These are phyloP conservation scores for Drosophila sordidula DNA, from an alignment of 2,888 invertebrate species.

Conservation along the genomic window DNA sequence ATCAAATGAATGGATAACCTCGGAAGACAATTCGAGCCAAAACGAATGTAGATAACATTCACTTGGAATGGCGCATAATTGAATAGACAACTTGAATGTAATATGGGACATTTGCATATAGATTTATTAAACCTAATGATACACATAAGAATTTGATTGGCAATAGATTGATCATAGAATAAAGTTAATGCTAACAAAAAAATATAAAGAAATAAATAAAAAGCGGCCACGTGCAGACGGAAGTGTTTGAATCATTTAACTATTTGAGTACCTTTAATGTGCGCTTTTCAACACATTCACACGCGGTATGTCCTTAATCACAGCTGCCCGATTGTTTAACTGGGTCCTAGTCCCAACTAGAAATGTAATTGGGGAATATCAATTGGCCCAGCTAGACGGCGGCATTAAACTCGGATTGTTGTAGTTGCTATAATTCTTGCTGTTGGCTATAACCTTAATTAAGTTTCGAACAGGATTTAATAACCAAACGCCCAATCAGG, in stretches of 20 bases:
- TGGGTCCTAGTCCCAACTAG: background rate
- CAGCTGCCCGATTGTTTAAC: conserved; percentile 33
- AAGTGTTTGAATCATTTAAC: conserved; percentile 5
- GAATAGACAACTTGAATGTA: too few relatives aligned
- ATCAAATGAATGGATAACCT: too few relatives aligned
- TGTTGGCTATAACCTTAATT: conserved; percentile 68
- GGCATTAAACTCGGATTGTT: conserved; percentile 23
- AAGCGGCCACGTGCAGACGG: too few relatives aligned
- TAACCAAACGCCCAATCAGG: conserved; percentile 51
- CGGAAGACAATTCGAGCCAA: too few relatives aligned
- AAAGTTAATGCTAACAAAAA: background rate
- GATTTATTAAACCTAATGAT: too few relatives aligned
- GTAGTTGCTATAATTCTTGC: conserved; percentile 30
- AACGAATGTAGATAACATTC: too few relatives aligned
- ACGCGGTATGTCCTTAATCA: conserved; percentile 59
- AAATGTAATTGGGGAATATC: conserved; percentile 27
- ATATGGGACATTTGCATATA: too few relatives aligned
- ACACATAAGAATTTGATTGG: background rate
- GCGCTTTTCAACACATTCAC: conserved; percentile 29
- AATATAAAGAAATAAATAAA: background rate
- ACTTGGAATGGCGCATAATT: too few relatives aligned
- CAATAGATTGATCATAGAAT: background rate
- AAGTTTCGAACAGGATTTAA: conserved; percentile 73
- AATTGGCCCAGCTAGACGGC: conserved; percentile 46
- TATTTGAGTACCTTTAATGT: conserved; percentile 22